Evolutionary conservation across 2,797 vertebrate species (phyloP), one percentile per base, ranked within the genome.

Genomic region (Holocentrus rufus): DNA sequence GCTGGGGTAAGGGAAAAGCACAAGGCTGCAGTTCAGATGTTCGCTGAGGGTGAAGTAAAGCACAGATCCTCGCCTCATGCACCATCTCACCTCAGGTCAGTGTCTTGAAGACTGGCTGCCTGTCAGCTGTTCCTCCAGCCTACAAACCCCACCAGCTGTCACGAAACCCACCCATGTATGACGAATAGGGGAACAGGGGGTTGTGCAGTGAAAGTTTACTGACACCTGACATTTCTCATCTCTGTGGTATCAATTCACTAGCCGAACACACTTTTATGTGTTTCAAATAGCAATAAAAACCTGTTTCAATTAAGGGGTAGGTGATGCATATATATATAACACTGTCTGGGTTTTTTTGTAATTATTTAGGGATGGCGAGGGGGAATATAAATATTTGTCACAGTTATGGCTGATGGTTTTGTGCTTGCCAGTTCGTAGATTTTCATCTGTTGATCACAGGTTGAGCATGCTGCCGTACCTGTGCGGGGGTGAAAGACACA

Each of bases 401-500:
- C 25, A 27, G 4, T 27, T 27, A 27, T 27, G 25, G 25, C 25
- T 27, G 4, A 4, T 27, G 25, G 25, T 27, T 8, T 9, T 53
- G n/a, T 53, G 34, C n/a, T 31, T 36, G 31, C 20, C 53, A 54
- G 1, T 27, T 25, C 15, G 25, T 15, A 15, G 4, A 55, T 55
- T 10, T 27, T 55, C 9, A 25, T 10, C 13, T 30, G 30, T 53
- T n/a, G 8, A 25, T 36, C 14, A 59, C 11, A 8, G 20, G 13
- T 64, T 5, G 11, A 34, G 53, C 11, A n/a, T 1, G 10, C 14
- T 64, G 1, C 2, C 58, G 10, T 92, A 94, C 95, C 94, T 95
- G 94, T 36, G 61, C 82, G 53, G 93, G 87, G 61, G 91, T 93
- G 83, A 95, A 94, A 6, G 86, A 62, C 42, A 92, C 82, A 4